Base-by-base conservation (phyloP, 2,797 vertebrate genomes). In the Choloepus didactylus region DNA sequence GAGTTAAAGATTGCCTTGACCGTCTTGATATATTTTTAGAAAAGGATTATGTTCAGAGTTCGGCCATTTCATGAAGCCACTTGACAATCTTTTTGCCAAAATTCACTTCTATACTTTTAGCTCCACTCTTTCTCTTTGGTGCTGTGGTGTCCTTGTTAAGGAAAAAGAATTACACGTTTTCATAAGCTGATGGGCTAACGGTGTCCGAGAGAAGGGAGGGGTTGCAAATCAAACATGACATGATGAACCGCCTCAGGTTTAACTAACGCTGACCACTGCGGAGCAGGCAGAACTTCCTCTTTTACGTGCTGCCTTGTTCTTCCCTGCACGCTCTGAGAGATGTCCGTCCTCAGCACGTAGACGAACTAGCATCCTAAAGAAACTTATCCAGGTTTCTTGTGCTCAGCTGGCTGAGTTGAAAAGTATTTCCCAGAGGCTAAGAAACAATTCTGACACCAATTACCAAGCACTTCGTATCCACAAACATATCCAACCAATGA, bases 11-110 rank as follows among this genome's bases (percentile, higher is more conserved):
- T 27, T 59, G 81, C 73, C 49, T 67, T 35, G 21, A 79, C 27
- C 38, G 79, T 92, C 56, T 76, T 62, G 46, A 64, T 12, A 25
- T 9, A 29, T 18, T 87, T 95, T 79, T 73, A 95, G 77, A 49
- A 60, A 88, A 46, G 35, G 79, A 67, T 46, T 69, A 15, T 29
- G 25, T 92, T 72, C 81, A 91, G n/a, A 89, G 86, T 75, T 95
- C 88, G 82, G 51, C 59, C 27, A n/a, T 15, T 3, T 77, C 31
- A 0, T 80, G 38, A 93, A 51, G 80, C 87, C 93, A 49, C 18
- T 31, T 84, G 41, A 88, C 5, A 4, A 9, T 85, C 18, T n/a
- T 85, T 91, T 91, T 51, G 59, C 44, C 76, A 85, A 94, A 96
- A 87, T 46, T 54, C 41, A 35, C 23, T 19, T 38, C 82, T 49